These are phyloP conservation scores for Pseudorectes ferrugineus DNA, from an alignment of 2,113 vertebrate species.

Conservation along the genomic window DNA sequence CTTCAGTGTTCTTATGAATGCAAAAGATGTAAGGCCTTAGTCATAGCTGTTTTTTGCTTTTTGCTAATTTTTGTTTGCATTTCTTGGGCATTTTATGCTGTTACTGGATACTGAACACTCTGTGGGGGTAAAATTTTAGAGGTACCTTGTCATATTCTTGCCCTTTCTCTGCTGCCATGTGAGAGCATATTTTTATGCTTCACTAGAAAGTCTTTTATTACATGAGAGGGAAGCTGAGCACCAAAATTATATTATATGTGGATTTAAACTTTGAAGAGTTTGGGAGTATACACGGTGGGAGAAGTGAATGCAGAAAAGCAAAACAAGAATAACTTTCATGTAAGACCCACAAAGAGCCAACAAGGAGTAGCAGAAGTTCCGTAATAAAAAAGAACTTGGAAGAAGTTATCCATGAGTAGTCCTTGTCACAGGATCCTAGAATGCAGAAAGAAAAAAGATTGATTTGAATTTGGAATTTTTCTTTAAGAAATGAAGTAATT, in stretches of 20 bases:
- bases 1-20: not conserved
- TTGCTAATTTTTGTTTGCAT: not conserved
- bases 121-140: not conserved
- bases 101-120: not conserved
- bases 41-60: not conserved
- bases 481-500: not conserved
- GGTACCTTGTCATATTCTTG: not conserved
- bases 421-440: not conserved
- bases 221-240: not conserved
- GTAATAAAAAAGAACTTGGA: not conserved
- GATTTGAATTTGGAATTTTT: not conserved
- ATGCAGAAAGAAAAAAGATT: not conserved
- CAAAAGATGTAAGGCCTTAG: not conserved
- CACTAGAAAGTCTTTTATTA: not conserved
- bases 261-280: not conserved
- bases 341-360: not conserved
- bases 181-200: not conserved
- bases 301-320: not conserved
- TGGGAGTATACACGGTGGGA: accelerated
- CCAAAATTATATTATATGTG: not conserved
- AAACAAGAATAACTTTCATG: not conserved
- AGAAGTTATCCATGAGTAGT: not conserved
- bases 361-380: not conserved
- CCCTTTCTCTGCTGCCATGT: not conserved
- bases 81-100: not conserved